Base-by-base conservation (phyloP, 2,888 invertebrate genomes). In the Xestia c-nigrum region DNA sequence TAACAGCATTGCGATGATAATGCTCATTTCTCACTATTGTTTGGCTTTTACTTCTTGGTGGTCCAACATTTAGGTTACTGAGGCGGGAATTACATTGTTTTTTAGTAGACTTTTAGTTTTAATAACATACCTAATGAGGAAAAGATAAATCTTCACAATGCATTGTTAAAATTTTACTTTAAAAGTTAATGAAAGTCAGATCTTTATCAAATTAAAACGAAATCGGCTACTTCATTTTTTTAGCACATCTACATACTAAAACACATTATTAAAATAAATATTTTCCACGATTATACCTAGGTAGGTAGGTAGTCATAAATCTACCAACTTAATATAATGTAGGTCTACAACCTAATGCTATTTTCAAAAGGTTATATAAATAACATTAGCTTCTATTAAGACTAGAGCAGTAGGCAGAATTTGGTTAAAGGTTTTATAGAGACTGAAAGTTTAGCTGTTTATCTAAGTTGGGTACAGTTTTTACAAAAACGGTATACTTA, bases 1-100 rank as follows among this genome's bases (percentile, higher is more conserved):
- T 82, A 79, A 71, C 73, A 64, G 78, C 80, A 73, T 80, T 69
- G 79, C 81, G 76, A 81, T 79, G 80, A 81, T 83, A 68, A 85
- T 84, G 72, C 76, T 78, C 72, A 83, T 79, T 83, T 74, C 84
- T 83, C 78, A 69, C 52, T 69, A 57, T 83, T 73, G 57, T 77
- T 70, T 72, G 16, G n/a, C 5, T 78, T 85, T 69, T 57, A 46
- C 61, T 77, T 50, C 55, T 68, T 67, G 83, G 61, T 82, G 76
- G 82, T 85, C 66, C 47, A 4, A 46, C n/a, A 81, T 71, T 66
- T 73, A 38, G 57, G 72, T 84, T 72, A 47, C 64, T 61, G n/a
- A 57, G 61, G 40, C 19, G 55, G 46, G 67, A 46, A 70, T 70
- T 67, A 70, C 65, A 65, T 67, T 47, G 38, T 70, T 43, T 57